A percentile compares a stretch with the other conserved stretches of the same genome.
These are phyloP conservation scores for Gallinago paraguaiae DNA, from an alignment of 2,113 vertebrate genomes.

Conservation along the genomic window DNA sequence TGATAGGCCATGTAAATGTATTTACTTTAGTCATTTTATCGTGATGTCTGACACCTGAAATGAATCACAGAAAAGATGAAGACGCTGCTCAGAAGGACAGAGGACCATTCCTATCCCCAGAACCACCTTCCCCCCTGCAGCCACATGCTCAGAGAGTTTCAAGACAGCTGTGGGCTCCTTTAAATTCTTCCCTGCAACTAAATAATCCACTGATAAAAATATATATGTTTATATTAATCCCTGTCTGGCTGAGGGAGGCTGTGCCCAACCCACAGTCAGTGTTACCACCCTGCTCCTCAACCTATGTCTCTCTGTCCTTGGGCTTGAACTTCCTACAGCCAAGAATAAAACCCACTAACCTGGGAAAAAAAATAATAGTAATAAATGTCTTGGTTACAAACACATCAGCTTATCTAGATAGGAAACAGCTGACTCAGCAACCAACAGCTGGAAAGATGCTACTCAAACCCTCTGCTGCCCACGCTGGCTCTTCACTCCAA, in stretches of 20 bases:
- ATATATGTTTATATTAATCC: neutral
- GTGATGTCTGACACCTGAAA: neutral
- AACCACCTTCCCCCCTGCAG: neutral
- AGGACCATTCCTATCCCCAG: neutral
- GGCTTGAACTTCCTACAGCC: neutral
- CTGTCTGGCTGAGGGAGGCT: neutral
- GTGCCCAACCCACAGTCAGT: accelerated
- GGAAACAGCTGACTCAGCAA: neutral
- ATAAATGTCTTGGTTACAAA: neutral
- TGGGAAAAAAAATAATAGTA: neutral
- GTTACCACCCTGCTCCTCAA: neutral
- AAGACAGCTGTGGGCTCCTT: neutral
- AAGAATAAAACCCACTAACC: neutral
- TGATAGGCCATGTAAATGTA: neutral
- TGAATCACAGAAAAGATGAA: neutral
- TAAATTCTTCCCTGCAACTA: neutral
- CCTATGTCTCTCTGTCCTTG: neutral
- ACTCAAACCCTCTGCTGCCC: neutral
- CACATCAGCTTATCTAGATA: neutral
- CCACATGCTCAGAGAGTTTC: neutral
- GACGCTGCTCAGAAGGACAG: neutral
- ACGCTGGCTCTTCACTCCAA: accelerated
- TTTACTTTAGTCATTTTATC: neutral
- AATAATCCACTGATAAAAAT: neutral
- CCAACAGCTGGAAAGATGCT: neutral